Percentiles rank a stretch among this genome's conserved stretches.
phyloP scores from a whole-genome alignment of 2,113 vertebrate species.

The Chauna torquata region DNA sequence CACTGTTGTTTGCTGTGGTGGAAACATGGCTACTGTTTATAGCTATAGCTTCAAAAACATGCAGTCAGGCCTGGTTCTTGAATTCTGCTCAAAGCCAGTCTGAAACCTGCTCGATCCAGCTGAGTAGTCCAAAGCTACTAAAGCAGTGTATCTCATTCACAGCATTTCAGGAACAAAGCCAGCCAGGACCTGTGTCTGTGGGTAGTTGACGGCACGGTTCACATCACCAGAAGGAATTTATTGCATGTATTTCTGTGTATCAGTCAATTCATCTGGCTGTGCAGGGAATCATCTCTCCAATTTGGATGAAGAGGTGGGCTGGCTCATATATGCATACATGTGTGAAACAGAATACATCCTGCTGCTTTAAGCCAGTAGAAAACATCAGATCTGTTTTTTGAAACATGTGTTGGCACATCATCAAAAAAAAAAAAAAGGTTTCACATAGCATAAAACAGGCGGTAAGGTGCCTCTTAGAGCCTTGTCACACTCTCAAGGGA shows the following conservation, averaged over 20 bases:
- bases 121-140: background rate
- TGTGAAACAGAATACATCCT: background rate
- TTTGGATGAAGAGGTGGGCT: background rate
- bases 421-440: background rate
- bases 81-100: background rate
- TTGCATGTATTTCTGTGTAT: background rate
- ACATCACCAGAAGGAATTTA: background rate
- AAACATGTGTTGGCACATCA: background rate
- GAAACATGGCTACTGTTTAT: background rate
- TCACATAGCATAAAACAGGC: background rate
- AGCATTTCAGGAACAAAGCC: background rate
- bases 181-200: background rate
- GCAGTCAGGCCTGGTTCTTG: background rate
- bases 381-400: background rate
- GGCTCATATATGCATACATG: background rate
- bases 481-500: background rate
- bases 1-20: background rate
- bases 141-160: background rate
- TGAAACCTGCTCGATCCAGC: background rate
- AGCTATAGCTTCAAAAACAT: background rate
- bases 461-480: slow-evolving; percentile 35
- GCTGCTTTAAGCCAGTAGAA: background rate
- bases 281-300: background rate
- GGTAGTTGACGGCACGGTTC: background rate
- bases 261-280: background rate